Percentiles rank a stretch among this genome's conserved stretches.
Conservation (phyloP, 2,113 vertebrate species). For the pig (Sus scrofa) region DNA sequence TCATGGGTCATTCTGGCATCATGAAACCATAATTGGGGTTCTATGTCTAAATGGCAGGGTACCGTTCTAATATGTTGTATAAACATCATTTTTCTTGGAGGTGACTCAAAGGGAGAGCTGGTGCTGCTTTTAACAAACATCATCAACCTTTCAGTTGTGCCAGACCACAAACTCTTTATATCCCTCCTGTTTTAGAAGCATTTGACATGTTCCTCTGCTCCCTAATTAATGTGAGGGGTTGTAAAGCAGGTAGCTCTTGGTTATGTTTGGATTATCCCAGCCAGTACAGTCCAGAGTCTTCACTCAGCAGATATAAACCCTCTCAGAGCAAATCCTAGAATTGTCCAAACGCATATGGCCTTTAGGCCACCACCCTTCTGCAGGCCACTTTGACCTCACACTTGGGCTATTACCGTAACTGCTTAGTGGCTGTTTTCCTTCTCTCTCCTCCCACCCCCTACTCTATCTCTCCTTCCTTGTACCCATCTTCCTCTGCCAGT, state of each 20-base stretch:
- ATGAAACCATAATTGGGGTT: constrained; percentile 54
- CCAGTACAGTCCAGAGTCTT: constrained; percentile 59
- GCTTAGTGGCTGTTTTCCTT: neutral
- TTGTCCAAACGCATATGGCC: neutral
- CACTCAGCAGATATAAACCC: constrained; percentile 52
- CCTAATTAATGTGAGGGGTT: neutral
- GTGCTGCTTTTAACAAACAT: neutral
- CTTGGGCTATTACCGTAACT: neutral
- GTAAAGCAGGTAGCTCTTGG: constrained; percentile 52
- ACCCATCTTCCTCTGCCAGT: neutral
- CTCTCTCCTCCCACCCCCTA: neutral
- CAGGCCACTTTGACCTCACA: neutral
- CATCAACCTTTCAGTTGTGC: constrained; percentile 8
- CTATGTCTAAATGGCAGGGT: constrained; percentile 16
- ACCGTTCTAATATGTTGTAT: constrained; percentile 1
- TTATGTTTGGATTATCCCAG: constrained; percentile 20
- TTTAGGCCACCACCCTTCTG: neutral
- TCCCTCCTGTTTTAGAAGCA: constrained; percentile 43
- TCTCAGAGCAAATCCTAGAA: neutral
- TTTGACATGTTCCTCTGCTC: constrained; percentile 65
- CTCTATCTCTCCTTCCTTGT: neutral
- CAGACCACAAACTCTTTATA: constrained; percentile 7
- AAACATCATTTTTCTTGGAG: constrained; percentile 53
- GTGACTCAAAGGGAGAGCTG: neutral
- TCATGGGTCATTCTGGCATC: neutral